A percentile compares a stretch with the other conserved stretches of the same genome.
phyloP scores from a whole-genome alignment of 2,113 vertebrate species.

The Gila orcuttii region DNA sequence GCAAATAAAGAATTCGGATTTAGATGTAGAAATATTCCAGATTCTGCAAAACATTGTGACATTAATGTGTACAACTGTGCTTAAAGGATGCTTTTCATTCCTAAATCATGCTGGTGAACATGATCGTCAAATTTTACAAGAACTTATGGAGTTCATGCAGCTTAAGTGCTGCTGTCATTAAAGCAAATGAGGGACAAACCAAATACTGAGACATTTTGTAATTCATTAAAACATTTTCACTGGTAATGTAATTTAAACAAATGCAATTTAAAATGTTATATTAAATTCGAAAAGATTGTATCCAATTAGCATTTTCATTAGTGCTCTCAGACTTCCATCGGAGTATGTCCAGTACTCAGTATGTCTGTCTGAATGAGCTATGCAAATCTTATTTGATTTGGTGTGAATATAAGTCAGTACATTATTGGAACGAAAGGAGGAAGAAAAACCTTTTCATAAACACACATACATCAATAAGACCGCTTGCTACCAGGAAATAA shows the following conservation, averaged over 20 bases:
- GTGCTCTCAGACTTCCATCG: neutral
- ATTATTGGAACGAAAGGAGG: constrained; percentile 2
- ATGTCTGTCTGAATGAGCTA: neutral
- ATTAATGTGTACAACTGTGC: neutral
- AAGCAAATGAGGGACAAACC: neutral
- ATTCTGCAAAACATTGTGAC: neutral
- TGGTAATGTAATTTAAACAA: neutral
- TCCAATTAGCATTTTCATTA: constrained; percentile 6
- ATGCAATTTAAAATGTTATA: neutral
- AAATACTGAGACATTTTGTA: neutral
- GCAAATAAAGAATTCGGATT: too few relatives aligned
- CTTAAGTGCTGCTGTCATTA: neutral
- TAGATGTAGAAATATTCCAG: too few relatives aligned
- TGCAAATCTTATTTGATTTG: neutral
- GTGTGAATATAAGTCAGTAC: neutral
- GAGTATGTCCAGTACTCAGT: neutral
- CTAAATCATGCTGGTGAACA: neutral
- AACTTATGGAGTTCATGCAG: neutral
- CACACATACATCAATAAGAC: constrained; percentile 20
- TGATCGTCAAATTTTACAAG: neutral
- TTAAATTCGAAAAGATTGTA: neutral
- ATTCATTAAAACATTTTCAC: neutral
- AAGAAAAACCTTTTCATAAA: neutral
- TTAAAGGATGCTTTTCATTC: neutral
- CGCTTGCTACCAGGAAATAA: constrained; percentile 39